Evolutionary conservation across 2,113 vertebrate species (phyloP), one percentile per base, ranked within the genome.

Genomic region (Bos indicus): DNA sequence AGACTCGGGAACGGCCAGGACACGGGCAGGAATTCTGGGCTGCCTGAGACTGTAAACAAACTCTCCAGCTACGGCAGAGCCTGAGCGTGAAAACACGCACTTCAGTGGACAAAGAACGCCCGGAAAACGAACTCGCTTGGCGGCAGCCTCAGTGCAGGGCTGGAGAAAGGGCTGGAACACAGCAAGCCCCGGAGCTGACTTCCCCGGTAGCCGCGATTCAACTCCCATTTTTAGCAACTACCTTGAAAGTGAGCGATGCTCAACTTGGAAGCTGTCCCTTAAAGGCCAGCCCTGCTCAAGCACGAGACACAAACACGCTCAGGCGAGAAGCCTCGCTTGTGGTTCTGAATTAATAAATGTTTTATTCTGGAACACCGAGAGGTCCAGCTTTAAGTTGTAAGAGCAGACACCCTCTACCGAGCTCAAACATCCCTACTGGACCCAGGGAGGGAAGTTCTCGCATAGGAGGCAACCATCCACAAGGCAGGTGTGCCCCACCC

Each of bases 31-130:
- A 92, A 97, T 97, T 96, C 98, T 95, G 83, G 7, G 94, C 77
- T 91, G 77, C 74, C 54, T 6, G 78, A 88, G 96, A 92, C 67
- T 60, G 96, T 98, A 98, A 98, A 98, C 98, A 98, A 98, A 96
- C 88, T n/a, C 92, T 51, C 40, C 84, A 46, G 98, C 97, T 89
- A 54, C 84, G 91, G 88, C 90, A 57, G 80, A 92, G 96, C 89
- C 95, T 60, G 82, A 43, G 51, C 90, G 94, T 85, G n/a, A 93
- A 30, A 8, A 40, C 43, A 1, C 1, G 15, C 26, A 3, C 28
- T 1, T 25, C 4, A 0, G 26, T 1, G 26, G 85, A 78, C 40
- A 64, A 33, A 40, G 46, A 77, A 57, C 0, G 51, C 26, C 23
- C 1, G 10, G 28, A 67, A 81, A 80, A 57, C 4, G 4, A 48